Evolutionary conservation across 2,113 vertebrate species (phyloP).

Genomic region (Cercopithecus mona): DNA sequence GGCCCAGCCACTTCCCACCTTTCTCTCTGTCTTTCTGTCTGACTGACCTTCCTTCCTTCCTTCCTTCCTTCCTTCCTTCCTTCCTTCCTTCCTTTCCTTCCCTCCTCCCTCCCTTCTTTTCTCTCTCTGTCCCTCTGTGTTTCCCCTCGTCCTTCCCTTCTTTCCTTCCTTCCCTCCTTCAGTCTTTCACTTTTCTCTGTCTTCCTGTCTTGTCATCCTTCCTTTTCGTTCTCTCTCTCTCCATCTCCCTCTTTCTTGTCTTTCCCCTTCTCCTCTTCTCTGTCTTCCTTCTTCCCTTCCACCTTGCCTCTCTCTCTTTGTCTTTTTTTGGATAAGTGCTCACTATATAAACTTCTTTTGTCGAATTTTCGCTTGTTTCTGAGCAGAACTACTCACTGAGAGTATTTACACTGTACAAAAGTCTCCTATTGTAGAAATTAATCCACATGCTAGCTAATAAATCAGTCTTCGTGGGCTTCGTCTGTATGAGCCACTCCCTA

Average conservation of each 20-base stretch:
- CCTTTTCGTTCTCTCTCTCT: fast-evolving
- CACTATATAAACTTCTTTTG: background rate
- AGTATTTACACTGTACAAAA: background rate
- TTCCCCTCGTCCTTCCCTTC: too few species aligned
- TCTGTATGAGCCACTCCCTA: too few species aligned
- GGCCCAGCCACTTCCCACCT: too few species aligned
- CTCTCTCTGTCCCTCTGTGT: too few species aligned
- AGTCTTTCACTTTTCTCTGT: too few species aligned
- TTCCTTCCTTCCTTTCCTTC: fast-evolving
- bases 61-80: fast-evolving
- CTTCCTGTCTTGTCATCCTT: too few species aligned
- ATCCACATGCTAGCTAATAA: background rate
- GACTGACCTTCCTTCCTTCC: too few species aligned
- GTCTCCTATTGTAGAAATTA: background rate
- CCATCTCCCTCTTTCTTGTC: too few species aligned
- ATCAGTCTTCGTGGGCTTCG: background rate
- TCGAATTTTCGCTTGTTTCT: background rate
- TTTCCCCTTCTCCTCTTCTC: too few species aligned
- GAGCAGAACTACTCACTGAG: background rate
- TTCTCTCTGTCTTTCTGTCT: too few species aligned
- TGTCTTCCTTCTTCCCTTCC: too few species aligned
- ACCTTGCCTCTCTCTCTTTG: background rate
- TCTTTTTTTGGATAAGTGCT: background rate
- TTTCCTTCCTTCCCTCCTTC: too few species aligned
- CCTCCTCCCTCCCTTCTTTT: fast-evolving